phyloP scores from a whole-genome alignment of 92 coral and sea anemone genomes.

The Phymanthus crucifer region DNA sequence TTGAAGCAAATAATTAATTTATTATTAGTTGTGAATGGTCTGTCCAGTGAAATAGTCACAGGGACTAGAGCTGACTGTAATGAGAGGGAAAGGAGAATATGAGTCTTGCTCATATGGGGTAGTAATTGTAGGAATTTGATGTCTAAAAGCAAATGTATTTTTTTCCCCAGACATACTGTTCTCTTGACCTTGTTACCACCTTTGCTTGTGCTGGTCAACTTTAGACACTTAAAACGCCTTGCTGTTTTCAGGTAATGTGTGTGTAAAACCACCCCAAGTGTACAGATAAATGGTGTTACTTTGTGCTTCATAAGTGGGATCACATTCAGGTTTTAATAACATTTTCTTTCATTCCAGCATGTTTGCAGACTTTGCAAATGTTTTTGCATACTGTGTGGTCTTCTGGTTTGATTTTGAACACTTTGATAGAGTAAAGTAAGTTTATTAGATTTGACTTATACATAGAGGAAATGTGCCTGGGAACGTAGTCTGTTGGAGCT shows the following conservation, averaged over 20 bases:
- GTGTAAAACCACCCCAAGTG: background rate
- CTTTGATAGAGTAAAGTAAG: conserved; percentile 88
- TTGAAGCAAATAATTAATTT: too few species aligned
- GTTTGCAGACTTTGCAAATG: conserved; percentile 98
- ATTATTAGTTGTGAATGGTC: too few species aligned
- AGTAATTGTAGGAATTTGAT: background rate
- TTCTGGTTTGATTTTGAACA: conserved; percentile 99
- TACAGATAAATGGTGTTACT: too few species aligned
- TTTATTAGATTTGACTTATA: background rate
- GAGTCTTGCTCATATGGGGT: too few species aligned
- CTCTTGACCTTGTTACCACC: conserved; percentile 78
- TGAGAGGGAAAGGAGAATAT: too few species aligned
- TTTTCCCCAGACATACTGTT: conserved; percentile 69
- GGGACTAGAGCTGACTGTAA: too few species aligned
- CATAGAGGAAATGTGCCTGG: too few species aligned
- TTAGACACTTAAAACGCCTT: conserved; percentile 86
- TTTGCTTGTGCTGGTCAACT: conserved; percentile 77
- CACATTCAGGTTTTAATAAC: background rate
- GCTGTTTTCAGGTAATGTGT: conserved; percentile 79
- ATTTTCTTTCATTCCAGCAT: conserved; percentile 62
- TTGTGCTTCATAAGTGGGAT: background rate
- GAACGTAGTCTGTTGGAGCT: too few species aligned
- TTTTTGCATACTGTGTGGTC: conserved; percentile 97
- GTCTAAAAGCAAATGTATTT: background rate
- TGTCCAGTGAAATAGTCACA: too few species aligned